Conservation (phyloP, 2,888 invertebrate genomes). For the Bellardia pandia region DNA sequence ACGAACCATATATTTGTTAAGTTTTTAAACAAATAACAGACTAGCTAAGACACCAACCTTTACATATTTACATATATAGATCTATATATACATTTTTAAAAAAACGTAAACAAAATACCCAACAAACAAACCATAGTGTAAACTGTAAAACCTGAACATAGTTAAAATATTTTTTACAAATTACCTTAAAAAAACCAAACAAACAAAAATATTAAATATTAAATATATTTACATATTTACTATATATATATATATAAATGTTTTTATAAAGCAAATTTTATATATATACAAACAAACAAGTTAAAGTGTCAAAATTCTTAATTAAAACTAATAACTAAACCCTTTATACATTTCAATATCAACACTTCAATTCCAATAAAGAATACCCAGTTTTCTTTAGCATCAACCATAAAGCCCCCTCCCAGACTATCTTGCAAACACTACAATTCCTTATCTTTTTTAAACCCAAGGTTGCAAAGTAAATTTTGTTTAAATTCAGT, state of each 20-base stretch:
- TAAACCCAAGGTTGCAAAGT: constrained; percentile 66
- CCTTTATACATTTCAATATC: background rate
- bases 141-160: constrained; percentile 72
- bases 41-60: constrained; percentile 64
- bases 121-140: constrained; percentile 73
- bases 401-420: background rate
- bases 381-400: constrained; percentile 18
- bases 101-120: constrained; percentile 52
- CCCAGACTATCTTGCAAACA: background rate
- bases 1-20: constrained; percentile 56
- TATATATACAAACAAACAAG: constrained; percentile 21
- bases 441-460: background rate
- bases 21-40: constrained; percentile 14
- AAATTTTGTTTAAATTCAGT: constrained; percentile 47
- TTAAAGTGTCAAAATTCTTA: constrained; percentile 34
- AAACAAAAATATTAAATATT: constrained; percentile 14
- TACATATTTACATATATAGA: constrained; percentile 14
- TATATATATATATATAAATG: constrained; percentile 39
- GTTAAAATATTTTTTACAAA: constrained; percentile 67
- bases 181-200: constrained; percentile 21
- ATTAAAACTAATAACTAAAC: background rate
- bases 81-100: constrained; percentile 39
- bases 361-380: background rate
- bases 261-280: constrained; percentile 64
- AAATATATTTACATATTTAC: constrained; percentile 52